These are phyloP conservation scores for Cuniculus paca DNA, from an alignment of 2,797 vertebrate species.

Conservation along the genomic window DNA sequence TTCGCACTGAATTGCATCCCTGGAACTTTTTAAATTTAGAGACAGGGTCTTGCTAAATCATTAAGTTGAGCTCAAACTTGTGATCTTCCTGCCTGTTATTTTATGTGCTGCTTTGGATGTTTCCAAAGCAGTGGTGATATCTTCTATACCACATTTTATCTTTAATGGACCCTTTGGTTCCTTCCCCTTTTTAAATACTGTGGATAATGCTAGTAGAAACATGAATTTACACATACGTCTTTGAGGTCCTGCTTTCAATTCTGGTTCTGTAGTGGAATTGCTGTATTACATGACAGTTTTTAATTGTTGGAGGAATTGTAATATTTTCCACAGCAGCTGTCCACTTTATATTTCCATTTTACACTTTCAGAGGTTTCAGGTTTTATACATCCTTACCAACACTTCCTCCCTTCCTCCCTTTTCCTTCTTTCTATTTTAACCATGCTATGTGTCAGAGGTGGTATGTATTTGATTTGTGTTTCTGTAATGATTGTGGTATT, in stretches of 20 bases:
- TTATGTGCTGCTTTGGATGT: neutral
- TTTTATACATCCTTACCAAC: neutral
- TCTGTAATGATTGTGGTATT: neutral
- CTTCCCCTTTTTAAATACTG: neutral
- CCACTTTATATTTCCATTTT: neutral
- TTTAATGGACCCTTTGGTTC: neutral
- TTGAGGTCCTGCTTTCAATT: neutral
- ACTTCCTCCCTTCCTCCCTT: neutral
- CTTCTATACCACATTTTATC: neutral
- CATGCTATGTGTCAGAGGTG: neutral
- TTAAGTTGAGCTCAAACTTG: neutral
- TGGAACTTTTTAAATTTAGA: neutral
- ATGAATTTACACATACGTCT: neutral
- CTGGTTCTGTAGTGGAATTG: neutral
- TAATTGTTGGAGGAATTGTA: neutral
- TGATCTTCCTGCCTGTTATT: neutral
- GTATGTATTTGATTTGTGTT: neutral
- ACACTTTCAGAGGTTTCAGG: neutral
- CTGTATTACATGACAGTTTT: neutral
- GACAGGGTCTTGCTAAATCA: neutral
- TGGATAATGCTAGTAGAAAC: neutral
- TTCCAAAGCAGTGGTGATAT: neutral
- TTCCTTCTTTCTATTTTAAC: neutral
- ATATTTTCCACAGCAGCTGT: neutral
- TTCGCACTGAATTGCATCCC: neutral